A percentile compares a stretch with the other conserved stretches of the same genome.
Conservation (phyloP, 2,113 vertebrate genomes). For the Holacanthus passer region DNA sequence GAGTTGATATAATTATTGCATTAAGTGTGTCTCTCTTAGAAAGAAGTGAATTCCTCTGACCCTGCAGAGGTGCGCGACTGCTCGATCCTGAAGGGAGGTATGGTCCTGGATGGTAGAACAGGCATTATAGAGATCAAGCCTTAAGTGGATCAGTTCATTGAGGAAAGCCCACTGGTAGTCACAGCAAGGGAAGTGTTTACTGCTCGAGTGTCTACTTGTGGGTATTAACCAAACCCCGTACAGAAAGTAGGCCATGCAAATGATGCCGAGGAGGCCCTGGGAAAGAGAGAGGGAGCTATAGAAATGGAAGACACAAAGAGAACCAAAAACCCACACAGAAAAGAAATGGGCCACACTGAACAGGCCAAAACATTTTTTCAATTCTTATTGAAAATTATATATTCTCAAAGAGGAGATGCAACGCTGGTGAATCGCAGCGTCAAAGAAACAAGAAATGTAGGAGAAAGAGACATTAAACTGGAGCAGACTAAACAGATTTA, state of each 20-base stretch:
- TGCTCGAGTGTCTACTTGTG: constrained; percentile 73
- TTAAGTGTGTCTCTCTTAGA: constrained; percentile 15
- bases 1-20: neutral
- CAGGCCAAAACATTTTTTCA: constrained; percentile 3
- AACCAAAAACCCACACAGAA: constrained; percentile 55
- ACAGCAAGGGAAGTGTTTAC: constrained; percentile 71
- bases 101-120: constrained; percentile 29
- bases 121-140: constrained; percentile 57
- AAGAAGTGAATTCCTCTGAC: neutral
- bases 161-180: constrained; percentile 61
- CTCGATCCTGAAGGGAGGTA: constrained; percentile 7
- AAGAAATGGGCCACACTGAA: constrained; percentile 57
- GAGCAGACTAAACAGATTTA: constrained; percentile 67
- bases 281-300: constrained; percentile 52
- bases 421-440: constrained; percentile 47
- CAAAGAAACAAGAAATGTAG: constrained; percentile 47
- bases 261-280: constrained; percentile 66
- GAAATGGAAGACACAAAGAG: constrained; percentile 51
- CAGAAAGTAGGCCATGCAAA: constrained; percentile 84
- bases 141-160: constrained; percentile 75
- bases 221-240: constrained; percentile 76
- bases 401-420: constrained; percentile 37
- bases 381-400: no score
- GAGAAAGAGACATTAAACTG: constrained; percentile 53
- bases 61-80: constrained; percentile 7